Evolutionary conservation across 2,888 invertebrate species (phyloP).

Genomic region (Agrochola lychnidis): DNA sequence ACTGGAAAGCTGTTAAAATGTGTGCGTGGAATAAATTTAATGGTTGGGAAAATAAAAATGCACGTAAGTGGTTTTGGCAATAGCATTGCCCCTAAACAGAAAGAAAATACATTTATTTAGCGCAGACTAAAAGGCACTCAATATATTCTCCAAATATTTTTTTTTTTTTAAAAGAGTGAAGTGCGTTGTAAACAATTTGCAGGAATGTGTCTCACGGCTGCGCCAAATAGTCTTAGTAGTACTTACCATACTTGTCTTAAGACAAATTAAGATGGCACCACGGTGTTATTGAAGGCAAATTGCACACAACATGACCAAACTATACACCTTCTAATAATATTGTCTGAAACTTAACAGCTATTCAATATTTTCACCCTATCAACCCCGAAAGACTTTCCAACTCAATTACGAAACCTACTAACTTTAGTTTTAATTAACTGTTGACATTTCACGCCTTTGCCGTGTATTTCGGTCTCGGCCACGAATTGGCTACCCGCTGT

Average conservation of each 20-base stretch:
- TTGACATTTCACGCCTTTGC: constrained; percentile 31
- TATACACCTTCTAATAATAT: not conserved
- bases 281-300: not conserved
- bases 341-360: not conserved
- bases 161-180: too few relatives aligned
- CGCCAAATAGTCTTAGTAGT: too few relatives aligned
- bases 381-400: constrained; percentile 7
- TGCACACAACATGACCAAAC: not conserved
- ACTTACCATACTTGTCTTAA: too few relatives aligned
- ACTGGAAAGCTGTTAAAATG: not conserved
- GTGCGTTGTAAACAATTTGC: too few relatives aligned
- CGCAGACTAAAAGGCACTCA: too few relatives aligned
- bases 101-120: too few relatives aligned
- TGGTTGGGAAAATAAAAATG: too few relatives aligned
- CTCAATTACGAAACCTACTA: constrained; percentile 23
- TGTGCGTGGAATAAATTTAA: not conserved
- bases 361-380: constrained; percentile 4
- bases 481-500: constrained; percentile 43
- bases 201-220: too few relatives aligned
- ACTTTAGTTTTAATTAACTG: constrained; percentile 53
- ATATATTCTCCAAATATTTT: too few relatives aligned
- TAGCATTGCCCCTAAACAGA: too few relatives aligned
- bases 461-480: constrained; percentile 31
- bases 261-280: not conserved
- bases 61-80: too few relatives aligned